Base-by-base conservation (phyloP, 2,113 vertebrate genomes). In the Microtus montanus region DNA sequence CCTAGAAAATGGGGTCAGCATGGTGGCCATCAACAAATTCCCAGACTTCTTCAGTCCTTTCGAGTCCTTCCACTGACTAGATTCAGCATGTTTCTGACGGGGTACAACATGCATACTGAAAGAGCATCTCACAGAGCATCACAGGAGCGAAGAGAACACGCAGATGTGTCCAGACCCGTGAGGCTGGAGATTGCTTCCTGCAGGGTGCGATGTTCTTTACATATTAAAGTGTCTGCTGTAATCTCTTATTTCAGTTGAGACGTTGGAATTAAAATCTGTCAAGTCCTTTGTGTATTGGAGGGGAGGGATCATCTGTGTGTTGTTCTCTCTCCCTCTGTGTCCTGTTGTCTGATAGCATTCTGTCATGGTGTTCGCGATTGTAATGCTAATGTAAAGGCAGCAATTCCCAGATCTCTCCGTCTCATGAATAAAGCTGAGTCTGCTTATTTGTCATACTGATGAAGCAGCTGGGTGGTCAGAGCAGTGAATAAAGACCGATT, bases 381-480 rank as follows among this genome's bases (percentile, higher is more conserved):
- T 97, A 91, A 97, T 97, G 98, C 96, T 98, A 98, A 98, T 98
- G 98, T 98, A 98, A 98, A 99, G 98, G 98, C 98, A 98, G 97
- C 90, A 78, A 44, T 95, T 97, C 85, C 88, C 92, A 97, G 38
- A 68, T 94, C 74, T 38, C 96, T 1, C 71, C 47, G 74, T 91
- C 92, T 97, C 92, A 73, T 90, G 44, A 92, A 92, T 97, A 83
- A 93, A 97, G 79, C 84, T 63, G 20, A 52, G 12, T 93, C 79
- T 96, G 97, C 93, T 73, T 61, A 33, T 97, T 97, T 97, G 91
- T 79, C 78, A 49, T 96, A 68, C 96, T 97, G 87, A 96, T 78
- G 90, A 75, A 95, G 74, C 94, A 90, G 79, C 94, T 98, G 95
- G 95, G 91, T 96, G 90, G 66, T 90, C 92, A 41, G 94, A 52